phyloP scores from a whole-genome alignment of 2,888 invertebrate genomes.

The Amblyjoppa proteus region DNA sequence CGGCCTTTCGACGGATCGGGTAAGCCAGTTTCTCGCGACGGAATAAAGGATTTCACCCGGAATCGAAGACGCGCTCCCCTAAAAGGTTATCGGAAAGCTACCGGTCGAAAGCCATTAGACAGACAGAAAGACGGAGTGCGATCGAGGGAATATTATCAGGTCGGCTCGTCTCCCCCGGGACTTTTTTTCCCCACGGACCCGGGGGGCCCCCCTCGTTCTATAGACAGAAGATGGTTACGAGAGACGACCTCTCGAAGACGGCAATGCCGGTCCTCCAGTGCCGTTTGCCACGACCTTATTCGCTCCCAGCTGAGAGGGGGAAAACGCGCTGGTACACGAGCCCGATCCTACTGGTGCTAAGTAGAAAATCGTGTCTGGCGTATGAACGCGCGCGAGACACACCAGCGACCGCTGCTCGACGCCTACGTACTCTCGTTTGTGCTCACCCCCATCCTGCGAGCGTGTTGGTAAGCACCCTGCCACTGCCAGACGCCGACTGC shows the following conservation, averaged over 20 bases:
- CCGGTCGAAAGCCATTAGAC: slow-evolving; percentile 61
- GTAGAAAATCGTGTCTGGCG: slow-evolving; percentile 85
- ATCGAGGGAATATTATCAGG: slow-evolving; percentile 55
- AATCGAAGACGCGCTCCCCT: slow-evolving; percentile 11
- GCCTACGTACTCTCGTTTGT: slow-evolving; percentile 9
- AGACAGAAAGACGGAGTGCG: slow-evolving; percentile 25
- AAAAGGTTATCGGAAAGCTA: slow-evolving; percentile 35
- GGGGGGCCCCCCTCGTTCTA: slow-evolving; percentile 29
- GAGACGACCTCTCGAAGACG: slow-evolving; percentile 59
- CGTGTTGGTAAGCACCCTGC: slow-evolving; percentile 66
- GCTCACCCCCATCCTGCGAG: not conserved
- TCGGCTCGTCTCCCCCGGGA: slow-evolving; percentile 41
- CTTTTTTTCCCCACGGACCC: slow-evolving; percentile 56
- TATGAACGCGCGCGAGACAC: slow-evolving; percentile 76
- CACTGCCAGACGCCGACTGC: slow-evolving; percentile 70
- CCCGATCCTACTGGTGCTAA: slow-evolving; percentile 75
- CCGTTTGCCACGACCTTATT: slow-evolving; percentile 46
- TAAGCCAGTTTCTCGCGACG: slow-evolving; percentile 8
- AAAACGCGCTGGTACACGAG: slow-evolving; percentile 47
- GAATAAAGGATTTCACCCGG: slow-evolving; percentile 9
- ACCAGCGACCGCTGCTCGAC: slow-evolving; percentile 24
- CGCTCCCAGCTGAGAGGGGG: slow-evolving; percentile 25
- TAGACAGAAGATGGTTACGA: slow-evolving; percentile 41
- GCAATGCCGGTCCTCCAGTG: slow-evolving; percentile 47
- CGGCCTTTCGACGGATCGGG: not conserved